A percentile compares a stretch with the other conserved stretches of the same genome.
Conservation (phyloP, 2,113 vertebrate genomes). For the Tragulus kanchil region DNA sequence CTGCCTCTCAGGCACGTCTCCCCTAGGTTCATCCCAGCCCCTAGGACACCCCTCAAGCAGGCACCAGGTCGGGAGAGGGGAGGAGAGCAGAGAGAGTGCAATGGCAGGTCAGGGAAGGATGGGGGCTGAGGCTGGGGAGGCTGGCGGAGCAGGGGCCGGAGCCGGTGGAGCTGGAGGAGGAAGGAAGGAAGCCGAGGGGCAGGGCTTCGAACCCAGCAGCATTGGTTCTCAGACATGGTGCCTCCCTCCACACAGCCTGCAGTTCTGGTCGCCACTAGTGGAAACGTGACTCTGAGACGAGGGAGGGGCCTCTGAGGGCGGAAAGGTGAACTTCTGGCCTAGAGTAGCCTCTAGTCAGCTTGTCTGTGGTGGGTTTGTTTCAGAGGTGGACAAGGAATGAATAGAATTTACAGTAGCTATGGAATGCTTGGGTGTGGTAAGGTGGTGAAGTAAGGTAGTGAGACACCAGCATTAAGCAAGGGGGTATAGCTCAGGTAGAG, state of each 20-base stretch:
- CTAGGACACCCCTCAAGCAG: neutral
- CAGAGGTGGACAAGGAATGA: neutral
- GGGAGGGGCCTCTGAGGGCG: no score
- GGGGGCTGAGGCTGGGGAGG: neutral
- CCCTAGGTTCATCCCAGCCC: neutral
- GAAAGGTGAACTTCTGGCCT: neutral
- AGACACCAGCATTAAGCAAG: rapidly evolving
- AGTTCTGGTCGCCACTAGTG: no score
- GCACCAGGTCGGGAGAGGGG: no score
- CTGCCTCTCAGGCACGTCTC: neutral
- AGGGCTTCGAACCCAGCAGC: no score
- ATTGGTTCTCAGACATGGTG: neutral
- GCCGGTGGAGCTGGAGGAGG: neutral
- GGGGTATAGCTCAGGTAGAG: neutral
- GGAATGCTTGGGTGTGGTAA: neutral
- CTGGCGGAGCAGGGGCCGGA: neutral
- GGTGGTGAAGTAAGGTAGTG: neutral
- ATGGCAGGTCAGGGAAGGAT: neutral
- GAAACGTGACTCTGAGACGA: neutral
- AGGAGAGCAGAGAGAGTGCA: neutral
- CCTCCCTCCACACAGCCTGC: rapidly evolving
- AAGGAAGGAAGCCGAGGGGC: rapidly evolving
- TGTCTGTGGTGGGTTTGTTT: no score
- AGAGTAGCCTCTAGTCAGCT: neutral
- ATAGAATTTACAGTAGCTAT: no score